phyloP scores from a whole-genome alignment of 2,113 vertebrate species.

The Setophaga coronata region DNA sequence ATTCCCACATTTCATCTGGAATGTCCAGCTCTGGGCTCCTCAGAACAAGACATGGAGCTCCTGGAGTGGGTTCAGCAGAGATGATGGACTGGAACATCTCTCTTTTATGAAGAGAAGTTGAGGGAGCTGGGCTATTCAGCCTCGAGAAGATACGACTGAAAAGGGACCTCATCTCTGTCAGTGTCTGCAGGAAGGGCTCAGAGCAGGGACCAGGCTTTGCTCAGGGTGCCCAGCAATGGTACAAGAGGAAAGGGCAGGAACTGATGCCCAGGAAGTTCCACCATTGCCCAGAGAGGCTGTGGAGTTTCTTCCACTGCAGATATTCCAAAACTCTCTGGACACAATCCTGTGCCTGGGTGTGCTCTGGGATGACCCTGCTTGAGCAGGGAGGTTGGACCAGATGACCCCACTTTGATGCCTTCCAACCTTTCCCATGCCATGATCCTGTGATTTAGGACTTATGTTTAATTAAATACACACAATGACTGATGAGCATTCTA shows the following conservation, averaged over 20 bases:
- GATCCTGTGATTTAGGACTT: background rate
- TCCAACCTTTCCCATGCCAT: background rate
- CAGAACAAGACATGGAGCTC: background rate
- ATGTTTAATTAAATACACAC: background rate
- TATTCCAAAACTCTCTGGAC: too few relatives aligned
- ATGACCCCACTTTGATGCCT: background rate
- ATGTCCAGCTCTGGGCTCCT: background rate
- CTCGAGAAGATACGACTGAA: fast-evolving
- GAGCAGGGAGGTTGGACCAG: background rate
- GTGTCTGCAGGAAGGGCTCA: background rate
- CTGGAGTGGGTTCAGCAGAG: background rate
- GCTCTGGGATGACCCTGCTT: background rate
- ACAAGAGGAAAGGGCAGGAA: background rate
- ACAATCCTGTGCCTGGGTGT: background rate
- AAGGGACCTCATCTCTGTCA: background rate
- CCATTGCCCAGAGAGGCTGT: background rate
- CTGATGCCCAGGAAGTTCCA: background rate
- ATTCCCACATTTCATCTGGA: background rate
- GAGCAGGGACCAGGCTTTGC: background rate
- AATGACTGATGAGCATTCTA: background rate
- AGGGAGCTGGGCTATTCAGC: background rate
- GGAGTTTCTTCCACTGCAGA: background rate
- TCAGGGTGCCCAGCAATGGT: fast-evolving
- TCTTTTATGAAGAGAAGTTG: background rate
- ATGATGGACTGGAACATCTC: background rate